Evolutionary conservation across 1,140 invertebrate species (phyloP), one percentile per base, ranked within the genome.

Genomic region (Argopecten irradians): DNA sequence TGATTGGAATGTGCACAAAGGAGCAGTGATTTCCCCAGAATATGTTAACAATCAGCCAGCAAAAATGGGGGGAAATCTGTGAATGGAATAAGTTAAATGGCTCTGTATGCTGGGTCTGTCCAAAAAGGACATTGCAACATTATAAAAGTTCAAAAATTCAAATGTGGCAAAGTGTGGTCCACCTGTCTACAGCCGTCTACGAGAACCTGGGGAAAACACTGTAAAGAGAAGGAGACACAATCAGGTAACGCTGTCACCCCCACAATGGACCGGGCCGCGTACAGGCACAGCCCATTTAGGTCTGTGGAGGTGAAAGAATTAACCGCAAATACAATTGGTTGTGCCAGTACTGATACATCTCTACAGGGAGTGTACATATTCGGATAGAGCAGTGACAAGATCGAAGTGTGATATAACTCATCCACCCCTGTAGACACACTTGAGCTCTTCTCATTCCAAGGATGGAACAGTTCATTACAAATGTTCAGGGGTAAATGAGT

Each of bases 171-270:
- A 28, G 55, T 71, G 55, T n/a, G 5, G 55, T 71, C 84, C 87
- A 82, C 71, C 87, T 88, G 83, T 84, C 33, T 82, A 85, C 84
- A 88, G 84, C 84, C 85, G 87, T 85, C 87, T 88, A 85, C 43
- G 82, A 32, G 35, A 85, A 88, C 41, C 87, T 88, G 87, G 86
- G 89, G 89, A 88, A 90, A 88, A 87, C 89, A 90, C 89, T 90
- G 89, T 87, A 90, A 90, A 88, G 85, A 90, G 87, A 90, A 88
- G 83, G 43, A 84, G 87, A 88, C 36, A 35, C 34, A 36, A 84
- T 84, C 36, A 84, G 83, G 34, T 84, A 84, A 35, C 22, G 28
- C 36, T 71, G 19, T 71, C 55, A 71, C 28, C 55, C n/a, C n/a
- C 55, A 55, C 43, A 71, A n/a, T 71, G 55, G 55, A 28, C n/a